Conservation (phyloP, 1,140 invertebrate species). For the Coelopa frigida region DNA sequence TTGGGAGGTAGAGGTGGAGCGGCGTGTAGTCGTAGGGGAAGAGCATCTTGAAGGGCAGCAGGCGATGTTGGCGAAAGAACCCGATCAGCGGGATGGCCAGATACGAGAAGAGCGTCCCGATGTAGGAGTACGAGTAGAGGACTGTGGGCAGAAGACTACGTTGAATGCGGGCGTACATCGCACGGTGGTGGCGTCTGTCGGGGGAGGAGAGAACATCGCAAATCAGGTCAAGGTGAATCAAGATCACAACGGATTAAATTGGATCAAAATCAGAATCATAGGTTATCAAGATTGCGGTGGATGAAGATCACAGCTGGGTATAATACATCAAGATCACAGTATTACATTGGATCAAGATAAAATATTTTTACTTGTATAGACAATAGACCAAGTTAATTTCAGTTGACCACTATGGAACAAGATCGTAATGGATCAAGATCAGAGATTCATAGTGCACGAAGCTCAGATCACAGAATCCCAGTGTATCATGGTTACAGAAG, state of each 20-base stretch:
- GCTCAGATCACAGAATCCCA: too few species aligned
- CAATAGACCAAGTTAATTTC: too few species aligned
- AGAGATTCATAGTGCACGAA: too few species aligned
- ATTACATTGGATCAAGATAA: background rate
- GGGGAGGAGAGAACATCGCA: background rate
- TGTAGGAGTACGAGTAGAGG: conserved; percentile 22
- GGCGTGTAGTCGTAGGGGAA: conserved; percentile 28
- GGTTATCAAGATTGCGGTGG: background rate
- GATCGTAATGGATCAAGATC: too few species aligned
- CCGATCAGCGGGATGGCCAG: conserved; percentile 21
- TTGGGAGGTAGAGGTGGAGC: conserved; percentile 19
- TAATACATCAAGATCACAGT: background rate
- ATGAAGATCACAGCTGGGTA: background rate
- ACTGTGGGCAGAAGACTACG: conserved; percentile 22
- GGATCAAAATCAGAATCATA: background rate
- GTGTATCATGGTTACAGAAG: too few species aligned
- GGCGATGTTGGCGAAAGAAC: conserved; percentile 20
- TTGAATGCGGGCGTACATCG: conserved; percentile 19
- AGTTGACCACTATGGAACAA: too few species aligned
- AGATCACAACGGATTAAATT: background rate
- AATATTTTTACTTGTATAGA: background rate
- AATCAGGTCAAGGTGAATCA: background rate
- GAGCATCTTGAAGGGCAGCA: conserved; percentile 28
- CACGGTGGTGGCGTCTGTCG: conserved; percentile 12
- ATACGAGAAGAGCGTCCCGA: conserved; percentile 25